Base-by-base conservation (phyloP, 2,888 invertebrate species). In the Drosophila borborema region DNA sequence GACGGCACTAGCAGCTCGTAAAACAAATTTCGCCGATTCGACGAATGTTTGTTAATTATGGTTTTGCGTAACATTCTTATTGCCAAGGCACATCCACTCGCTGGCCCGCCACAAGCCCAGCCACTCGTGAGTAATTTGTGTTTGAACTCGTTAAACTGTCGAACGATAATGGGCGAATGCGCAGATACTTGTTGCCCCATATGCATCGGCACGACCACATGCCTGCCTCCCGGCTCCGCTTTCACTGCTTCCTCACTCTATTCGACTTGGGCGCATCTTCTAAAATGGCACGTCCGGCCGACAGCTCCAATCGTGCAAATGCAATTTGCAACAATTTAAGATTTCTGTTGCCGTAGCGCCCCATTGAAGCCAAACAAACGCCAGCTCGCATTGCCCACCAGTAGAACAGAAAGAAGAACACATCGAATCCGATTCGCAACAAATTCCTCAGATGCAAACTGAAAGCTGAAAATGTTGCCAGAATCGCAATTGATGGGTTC, bases 241-340 rank as follows among this genome's bases (percentile, higher is more conserved):
- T 48, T 54, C 49, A 34, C 49, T 14, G 10, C 31, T 40, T n/a
- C 16, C 56, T 45, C 58, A 61, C 49, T 31, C 49, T 16, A 48
- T 43, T 56, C 34, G 40, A 23, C 18, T 60, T 36, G 62, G 65
- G 67, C 36, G 64, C 74, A 77, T 84, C 89, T 82, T 70, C 82
- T 69, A 64, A 86, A 90, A 84, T 73, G 80, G 87, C 89, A 89
- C 90, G 90, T 89, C 82, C 81, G 81, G 68, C 58, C 64, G 65
- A 67, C 40, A 65, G 55, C 70, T 60, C 38, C 70, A 55, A 55
- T 65, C 76, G 68, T 77, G 81, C 78, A 81, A 83, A 77, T 74
- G 78, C 77, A 82, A 86, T 89, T 83, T 89, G 88, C 81, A 87
- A 89, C 87, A 91, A 84, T 89, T 87, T 89, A 81, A 81, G 63